Evolutionary conservation across 2,888 invertebrate species (phyloP), one percentile per base, ranked within the genome.

Genomic region (Athetis lepigone): DNA sequence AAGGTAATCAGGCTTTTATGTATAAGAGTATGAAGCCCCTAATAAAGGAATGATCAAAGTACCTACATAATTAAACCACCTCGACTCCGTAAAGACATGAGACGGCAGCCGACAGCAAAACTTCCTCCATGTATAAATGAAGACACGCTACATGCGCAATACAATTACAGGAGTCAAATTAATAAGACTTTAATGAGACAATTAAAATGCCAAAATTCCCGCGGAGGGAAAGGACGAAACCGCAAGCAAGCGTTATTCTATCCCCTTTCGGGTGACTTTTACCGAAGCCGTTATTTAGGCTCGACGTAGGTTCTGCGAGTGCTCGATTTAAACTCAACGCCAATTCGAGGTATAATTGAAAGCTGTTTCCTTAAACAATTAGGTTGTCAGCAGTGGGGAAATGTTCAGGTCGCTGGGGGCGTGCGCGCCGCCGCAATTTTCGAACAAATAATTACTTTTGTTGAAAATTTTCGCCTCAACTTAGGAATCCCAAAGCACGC

Each of bases 361-460:
- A 86, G 85, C 82, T 79, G 86, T 88, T 89, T 85, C 85, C 83
- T 87, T 83, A 83, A 84, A 88, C 88, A 90, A 90, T 91, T 88
- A 89, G 80, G 81, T 85, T 88, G 87, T 89, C 89, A 86, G 86
- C 83, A 65, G 60, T 52, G 66, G 71, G 79, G 68, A 80, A 84
- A 79, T 73, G 75, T 77, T 79, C 62, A 72, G 75, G 76, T 58
- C 70, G 57, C 56, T 59, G 68, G 68, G 63, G 74, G 74, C 78
- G 62, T 69, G 75, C 79, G 71, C 77, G 71, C 77, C 78, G 70
- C 83, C 82, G 75, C 85, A 84, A 85, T 86, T 89, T 85, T 73
- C 79, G 77, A 89, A 88, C 86, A 88, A 88, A 89, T 88, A 89
- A 90, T 90, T 88, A 87, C 85, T 86, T 88, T 88, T 87, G 85